Base-by-base conservation (phyloP, 2,888 invertebrate species). In the Thumatha senex region DNA sequence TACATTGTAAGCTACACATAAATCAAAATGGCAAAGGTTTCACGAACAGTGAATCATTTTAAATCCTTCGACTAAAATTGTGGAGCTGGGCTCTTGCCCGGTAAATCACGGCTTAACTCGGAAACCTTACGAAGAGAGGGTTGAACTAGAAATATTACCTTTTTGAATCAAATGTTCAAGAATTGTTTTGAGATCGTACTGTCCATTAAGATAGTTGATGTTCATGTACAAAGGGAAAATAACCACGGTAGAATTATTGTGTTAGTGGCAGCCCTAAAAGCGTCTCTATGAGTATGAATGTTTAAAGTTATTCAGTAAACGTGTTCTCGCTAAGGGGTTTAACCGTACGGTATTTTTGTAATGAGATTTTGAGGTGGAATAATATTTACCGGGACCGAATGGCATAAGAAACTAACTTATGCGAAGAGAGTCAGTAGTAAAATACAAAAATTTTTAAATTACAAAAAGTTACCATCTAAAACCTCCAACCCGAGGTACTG, bases 301-400 rank as follows among this genome's bases (percentile, higher is more conserved):
- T 74, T 73, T 68, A 67, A 62, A 67, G 58, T 70, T 61, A 70
- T 72, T 67, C 66, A 55, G 60, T 58, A 68, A 67, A 58, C 45
- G 54, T 57, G 55, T 56, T 54, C 52, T 50, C 54, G 41, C 31
- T 36, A 61, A 54, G 46, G 24, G 18, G 43, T 51, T 36, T 40
- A 36, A 49, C 55, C 40, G 55, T 45, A 56, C 42, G 56, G 50
- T 30, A 56, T 54, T 45, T 38, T 47, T 34, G 42, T 55, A 54
- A 57, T 63, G 45, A 54, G 60, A 60, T 63, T 54, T 60, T 54
- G 51, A 51, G 43, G 40, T 50, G 42, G 40, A 46, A 51, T 52
- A 40, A 58, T 67, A 47, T 54, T 43, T 55, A 34, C 40, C 13
- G n/a, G 35, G 29, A 18, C 40, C 18, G 31, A 34, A 41, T 24